Evolutionary conservation across 1,140 invertebrate genomes (phyloP), one percentile per base, ranked within the genome.

Genomic region (Drosophila ananassae): DNA sequence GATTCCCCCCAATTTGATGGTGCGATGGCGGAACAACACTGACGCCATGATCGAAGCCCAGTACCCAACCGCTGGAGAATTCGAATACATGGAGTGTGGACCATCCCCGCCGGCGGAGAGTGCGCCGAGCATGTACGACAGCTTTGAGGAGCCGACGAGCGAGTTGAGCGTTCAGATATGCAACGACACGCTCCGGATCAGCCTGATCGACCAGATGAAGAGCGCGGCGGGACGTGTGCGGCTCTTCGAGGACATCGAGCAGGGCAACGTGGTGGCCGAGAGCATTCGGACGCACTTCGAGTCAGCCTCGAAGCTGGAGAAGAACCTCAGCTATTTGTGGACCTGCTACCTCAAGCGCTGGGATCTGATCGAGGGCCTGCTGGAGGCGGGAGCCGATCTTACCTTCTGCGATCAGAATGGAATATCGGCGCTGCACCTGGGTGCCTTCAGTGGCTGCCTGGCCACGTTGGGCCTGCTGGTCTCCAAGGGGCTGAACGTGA

Each of bases 381-480:
- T 95, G 17, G 92, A 93, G 8, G 87, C 92, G 2, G 95, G 95
- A 10, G 95, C 95, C n/a, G 94, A 96, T 69, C 90, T 96, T 28
- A 92, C 95, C 60, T 95, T 95, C 75, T 93, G 93, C 66, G 95
- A 96, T 80, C 94, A 94, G 17, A 93, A 94, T 48, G 95, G 95
- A 1, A 90, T 96, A 54, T 95, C 94, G 0, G 94, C 95, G 3
- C 80, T 97, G 24, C 96, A 97, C 90, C 92, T 96, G 56, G 94
- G 94, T n/a, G 95, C 96, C 2, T 97, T 96, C 80, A 95, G 95
- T 74, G 95, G 96, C 12, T 96, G 94, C 73, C 83, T 95, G 30
- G 93, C 94, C n/a, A 95, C 95, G 39, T 94, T 95, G 10, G 94
- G 93, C 57, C 95, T 95, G 77, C 92, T 97, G 4, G 93, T 97